Conservation (phyloP, 2,797 vertebrate species). For the Sebastes melanostomus region DNA sequence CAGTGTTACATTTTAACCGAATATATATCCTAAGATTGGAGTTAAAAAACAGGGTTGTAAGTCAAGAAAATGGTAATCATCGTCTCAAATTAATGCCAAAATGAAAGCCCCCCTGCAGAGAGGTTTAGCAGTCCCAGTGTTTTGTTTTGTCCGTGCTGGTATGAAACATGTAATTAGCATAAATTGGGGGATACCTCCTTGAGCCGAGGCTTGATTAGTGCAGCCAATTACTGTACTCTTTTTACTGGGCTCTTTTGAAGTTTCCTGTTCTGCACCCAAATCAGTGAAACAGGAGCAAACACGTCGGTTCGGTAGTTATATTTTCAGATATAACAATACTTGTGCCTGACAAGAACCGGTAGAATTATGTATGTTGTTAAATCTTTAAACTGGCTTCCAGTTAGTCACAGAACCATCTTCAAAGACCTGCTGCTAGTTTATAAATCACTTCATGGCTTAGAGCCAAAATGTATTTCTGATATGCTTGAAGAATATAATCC, state of each 20-base stretch:
- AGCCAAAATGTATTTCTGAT: not conserved
- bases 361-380: not conserved
- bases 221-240: not conserved
- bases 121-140: not conserved
- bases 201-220: conserved; percentile 17
- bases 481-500: not conserved
- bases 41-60: not conserved
- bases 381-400: not conserved
- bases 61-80: not conserved
- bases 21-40: not conserved
- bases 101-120: not conserved
- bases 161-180: conserved; percentile 16
- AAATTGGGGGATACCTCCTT: conserved; percentile 17
- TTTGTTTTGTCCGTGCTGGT: not conserved
- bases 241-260: conserved; percentile 9
- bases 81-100: not conserved
- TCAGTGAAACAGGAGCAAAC: conserved; percentile 3
- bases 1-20: not conserved
- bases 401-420: not conserved
- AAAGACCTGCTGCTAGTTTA: conserved; percentile 1
- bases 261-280: not conserved
- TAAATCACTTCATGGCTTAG: not conserved
- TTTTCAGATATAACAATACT: not conserved
- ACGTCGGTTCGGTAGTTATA: not conserved
- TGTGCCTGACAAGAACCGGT: not conserved